Conservation (phyloP, 2,888 invertebrate species). For the Griposia aprilina region DNA sequence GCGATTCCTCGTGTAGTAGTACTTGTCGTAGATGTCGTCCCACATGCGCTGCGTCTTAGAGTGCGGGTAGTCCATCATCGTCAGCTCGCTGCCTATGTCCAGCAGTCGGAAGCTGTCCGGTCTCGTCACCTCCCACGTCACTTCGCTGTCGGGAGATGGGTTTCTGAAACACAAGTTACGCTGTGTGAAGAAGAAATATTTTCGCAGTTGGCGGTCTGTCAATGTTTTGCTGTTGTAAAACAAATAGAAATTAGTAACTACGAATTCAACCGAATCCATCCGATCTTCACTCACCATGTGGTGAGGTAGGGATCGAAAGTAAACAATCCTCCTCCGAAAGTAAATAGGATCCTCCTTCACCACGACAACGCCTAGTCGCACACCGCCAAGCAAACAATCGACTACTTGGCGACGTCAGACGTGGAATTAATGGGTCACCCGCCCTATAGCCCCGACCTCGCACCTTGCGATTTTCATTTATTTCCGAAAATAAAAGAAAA, state of each 20-base stretch:
- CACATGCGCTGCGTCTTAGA: constrained; percentile 72
- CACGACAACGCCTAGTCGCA: no score
- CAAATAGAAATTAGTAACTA: background rate
- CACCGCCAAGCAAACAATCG: no score
- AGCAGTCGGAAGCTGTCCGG: constrained; percentile 74
- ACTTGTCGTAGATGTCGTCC: constrained; percentile 85
- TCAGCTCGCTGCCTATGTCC: constrained; percentile 76
- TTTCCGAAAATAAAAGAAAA: no score
- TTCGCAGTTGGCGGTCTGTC: background rate
- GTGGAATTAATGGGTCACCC: no score
- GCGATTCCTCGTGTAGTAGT: constrained; percentile 76
- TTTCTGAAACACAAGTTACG: constrained; percentile 70
- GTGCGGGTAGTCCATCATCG: constrained; percentile 79
- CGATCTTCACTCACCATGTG: background rate
- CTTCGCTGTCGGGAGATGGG: constrained; percentile 69
- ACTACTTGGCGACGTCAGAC: no score
- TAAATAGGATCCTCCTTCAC: no score
- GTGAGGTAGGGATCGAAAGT: background rate
- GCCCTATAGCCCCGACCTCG: no score
- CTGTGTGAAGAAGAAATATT: background rate
- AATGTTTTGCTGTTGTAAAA: background rate
- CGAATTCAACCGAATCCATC: background rate
- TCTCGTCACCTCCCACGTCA: constrained; percentile 76
- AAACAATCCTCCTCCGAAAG: no score
- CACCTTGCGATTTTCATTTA: no score